Base-by-base conservation (phyloP, 2,113 vertebrate species). In the Chloropsis hardwickii region DNA sequence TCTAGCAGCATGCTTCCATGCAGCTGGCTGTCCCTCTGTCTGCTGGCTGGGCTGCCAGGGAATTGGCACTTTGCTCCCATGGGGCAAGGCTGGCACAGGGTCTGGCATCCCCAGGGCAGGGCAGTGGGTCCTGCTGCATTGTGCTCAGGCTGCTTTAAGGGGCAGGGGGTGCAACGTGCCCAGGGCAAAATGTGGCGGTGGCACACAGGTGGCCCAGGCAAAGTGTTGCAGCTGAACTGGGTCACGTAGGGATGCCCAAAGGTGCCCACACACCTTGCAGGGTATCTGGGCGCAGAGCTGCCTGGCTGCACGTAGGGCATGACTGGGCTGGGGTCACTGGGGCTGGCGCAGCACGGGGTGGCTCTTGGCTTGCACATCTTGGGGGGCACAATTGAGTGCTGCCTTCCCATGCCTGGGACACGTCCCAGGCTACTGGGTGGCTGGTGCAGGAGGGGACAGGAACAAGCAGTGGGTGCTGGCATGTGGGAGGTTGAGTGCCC, bases 81-180 rank as follows among this genome's bases (percentile, higher is more conserved):
- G 4, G 54, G 31, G 27, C 53, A 51, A 42, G 53, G 27, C 65
- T 76, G 66, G 53, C 25, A 6, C 28, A 19, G 31, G 20, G 21
- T 45, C 65, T 12, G 6, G 31, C 25, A 57, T 81, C 8, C 11
- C 10, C 1, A 1, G 40, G 22, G 33, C 0, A 2, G 21, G 6
- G 22, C 0, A 0, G 21, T 45, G n/a, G 37, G 69, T 86, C 39
- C 25, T 2, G 2, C 61, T 6, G 1, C 72, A 23, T 28, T 21
- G 2, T 7, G 6, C 21, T 82, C 29, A 42, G 12, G 31, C 72
- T 76, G n/a, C 42, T 62, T 20, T 5, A 4, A 25, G 45, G 61
- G 15, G 9, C 19, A 35, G 0, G 2, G 35, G 11, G 7, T 50
- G 8, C 28, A 22, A 5, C 0, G 0, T 67, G 21, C 10, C 33